Evolutionary conservation across 2,113 vertebrate genomes (phyloP).

Genomic region (Psilopsiagon aurifrons): DNA sequence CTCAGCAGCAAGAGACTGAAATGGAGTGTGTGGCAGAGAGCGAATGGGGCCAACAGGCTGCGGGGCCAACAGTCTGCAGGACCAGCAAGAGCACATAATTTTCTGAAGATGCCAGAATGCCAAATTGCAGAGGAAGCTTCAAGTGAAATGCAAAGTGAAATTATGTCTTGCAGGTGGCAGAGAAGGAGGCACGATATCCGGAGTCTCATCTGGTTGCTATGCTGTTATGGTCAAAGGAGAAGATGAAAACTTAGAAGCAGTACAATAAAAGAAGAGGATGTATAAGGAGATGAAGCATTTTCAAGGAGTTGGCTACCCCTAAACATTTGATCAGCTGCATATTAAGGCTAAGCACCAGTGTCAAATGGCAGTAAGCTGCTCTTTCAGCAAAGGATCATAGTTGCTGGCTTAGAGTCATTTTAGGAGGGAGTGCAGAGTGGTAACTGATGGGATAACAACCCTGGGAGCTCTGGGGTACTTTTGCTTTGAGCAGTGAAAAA

Average conservation of each 20-base stretch:
- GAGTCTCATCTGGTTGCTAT: background rate
- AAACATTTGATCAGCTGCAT: background rate
- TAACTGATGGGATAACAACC: background rate
- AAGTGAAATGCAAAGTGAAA: background rate
- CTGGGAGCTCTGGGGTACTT: background rate
- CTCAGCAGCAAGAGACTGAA: background rate
- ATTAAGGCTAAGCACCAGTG: background rate
- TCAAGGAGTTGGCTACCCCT: background rate
- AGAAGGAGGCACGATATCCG: background rate
- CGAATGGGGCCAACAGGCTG: background rate
- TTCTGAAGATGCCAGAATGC: background rate
- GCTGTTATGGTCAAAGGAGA: background rate
- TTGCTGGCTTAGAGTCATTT: background rate
- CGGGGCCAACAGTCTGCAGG: background rate
- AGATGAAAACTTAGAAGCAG: background rate
- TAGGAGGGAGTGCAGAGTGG: background rate
- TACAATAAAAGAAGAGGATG: background rate
- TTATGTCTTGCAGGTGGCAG: background rate
- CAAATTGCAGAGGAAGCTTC: background rate
- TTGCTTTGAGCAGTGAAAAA: background rate
- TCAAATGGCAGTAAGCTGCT: background rate
- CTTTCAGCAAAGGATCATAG: accelerated
- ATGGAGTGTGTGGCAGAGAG: background rate
- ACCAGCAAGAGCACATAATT: background rate
- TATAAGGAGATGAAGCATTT: background rate